phyloP scores from a whole-genome alignment of 2,797 vertebrate species.

The Artibeus lituratus region DNA sequence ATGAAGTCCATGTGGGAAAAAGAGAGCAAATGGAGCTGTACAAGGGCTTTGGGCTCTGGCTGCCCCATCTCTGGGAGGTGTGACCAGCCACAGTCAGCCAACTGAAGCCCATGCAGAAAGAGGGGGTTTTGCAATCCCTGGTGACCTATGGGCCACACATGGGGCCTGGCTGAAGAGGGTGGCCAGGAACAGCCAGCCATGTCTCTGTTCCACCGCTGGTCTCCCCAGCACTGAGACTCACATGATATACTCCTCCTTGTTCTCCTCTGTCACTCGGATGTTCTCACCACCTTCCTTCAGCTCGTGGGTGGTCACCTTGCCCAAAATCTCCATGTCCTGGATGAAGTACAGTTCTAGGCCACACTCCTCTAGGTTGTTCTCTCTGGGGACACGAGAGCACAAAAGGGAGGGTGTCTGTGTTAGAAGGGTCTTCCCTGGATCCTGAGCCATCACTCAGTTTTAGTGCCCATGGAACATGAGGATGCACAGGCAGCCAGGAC shows the following conservation, averaged over 20 bases:
- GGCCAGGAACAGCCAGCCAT: rapidly evolving
- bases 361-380: slow-evolving; percentile 95
- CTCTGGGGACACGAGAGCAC: slow-evolving; percentile 77
- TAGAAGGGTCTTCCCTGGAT: neutral
- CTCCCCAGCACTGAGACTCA: slow-evolving; percentile 49
- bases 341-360: slow-evolving; percentile 97
- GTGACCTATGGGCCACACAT: rapidly evolving
- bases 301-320: slow-evolving; percentile 96
- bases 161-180: neutral
- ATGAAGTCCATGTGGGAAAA: neutral
- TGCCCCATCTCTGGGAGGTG: neutral
- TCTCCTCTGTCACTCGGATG: slow-evolving; percentile 94
- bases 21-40: neutral
- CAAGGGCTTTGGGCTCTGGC: neutral
- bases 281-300: slow-evolving; percentile 95
- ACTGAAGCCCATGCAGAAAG: neutral
- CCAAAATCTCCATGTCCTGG: slow-evolving; percentile 98
- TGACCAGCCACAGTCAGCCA: neutral
- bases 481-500: neutral
- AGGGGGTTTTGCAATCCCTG: neutral
- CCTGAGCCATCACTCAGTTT: neutral
- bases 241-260: slow-evolving; percentile 99
- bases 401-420: neutral
- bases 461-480: neutral
- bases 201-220: rapidly evolving